Percentiles rank a stretch among this genome's conserved stretches.
These are phyloP conservation scores for Narcine bancroftii DNA, from an alignment of 2,113 vertebrate species.

Conservation along the genomic window DNA sequence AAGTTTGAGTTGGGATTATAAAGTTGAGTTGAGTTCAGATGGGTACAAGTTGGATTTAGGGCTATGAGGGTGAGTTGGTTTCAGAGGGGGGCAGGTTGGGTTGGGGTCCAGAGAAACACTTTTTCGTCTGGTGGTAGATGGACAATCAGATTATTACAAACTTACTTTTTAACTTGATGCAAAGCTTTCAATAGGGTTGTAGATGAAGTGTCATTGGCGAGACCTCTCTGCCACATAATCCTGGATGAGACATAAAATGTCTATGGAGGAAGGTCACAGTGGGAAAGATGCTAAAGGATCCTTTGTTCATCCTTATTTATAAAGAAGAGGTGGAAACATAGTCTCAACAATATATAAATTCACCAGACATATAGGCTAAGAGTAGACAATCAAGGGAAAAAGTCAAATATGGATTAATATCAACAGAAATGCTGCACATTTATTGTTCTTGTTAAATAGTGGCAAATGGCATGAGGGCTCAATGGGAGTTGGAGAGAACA, in stretches of 20 bases:
- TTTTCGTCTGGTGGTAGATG: no score
- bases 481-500: background rate
- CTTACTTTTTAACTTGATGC: no score
- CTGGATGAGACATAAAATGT: background rate
- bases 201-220: background rate
- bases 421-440: background rate
- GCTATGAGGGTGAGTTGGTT: background rate
- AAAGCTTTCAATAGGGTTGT: background rate
- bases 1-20: background rate
- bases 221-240: background rate
- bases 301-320: background rate
- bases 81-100: background rate
- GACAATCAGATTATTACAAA: no score
- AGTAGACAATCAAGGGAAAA: background rate
- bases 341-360: background rate
- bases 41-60: background rate
- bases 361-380: background rate
- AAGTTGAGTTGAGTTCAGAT: background rate
- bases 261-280: background rate
- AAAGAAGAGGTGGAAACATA: background rate
- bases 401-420: background rate
- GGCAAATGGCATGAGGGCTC: background rate
- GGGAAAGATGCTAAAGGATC: background rate
- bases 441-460: background rate
- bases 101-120: no score